phyloP scores from a whole-genome alignment of 1,140 invertebrate species.

The Pseudomyrmex dendroicus region DNA sequence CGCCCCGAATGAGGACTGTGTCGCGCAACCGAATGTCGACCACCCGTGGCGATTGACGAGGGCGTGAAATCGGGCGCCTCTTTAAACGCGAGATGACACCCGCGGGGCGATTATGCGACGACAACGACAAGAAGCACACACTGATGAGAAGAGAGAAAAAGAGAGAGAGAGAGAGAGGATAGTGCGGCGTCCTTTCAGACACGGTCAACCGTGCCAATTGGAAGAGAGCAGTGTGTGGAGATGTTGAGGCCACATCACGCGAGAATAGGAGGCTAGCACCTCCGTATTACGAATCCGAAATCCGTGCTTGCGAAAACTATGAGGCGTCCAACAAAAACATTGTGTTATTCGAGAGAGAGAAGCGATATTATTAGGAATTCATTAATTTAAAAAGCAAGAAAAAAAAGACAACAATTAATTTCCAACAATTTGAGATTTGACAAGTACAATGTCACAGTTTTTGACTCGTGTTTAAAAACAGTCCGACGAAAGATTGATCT shows the following conservation, averaged over 20 bases:
- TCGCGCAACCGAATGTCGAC: constrained; percentile 59
- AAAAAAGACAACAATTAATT: background rate
- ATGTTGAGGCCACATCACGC: constrained; percentile 5
- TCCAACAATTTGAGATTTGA: no score
- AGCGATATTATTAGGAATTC: constrained; percentile 32
- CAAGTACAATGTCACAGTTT: no score
- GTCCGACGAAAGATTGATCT: no score
- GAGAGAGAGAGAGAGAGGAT: no score
- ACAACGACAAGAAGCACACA: constrained; percentile 4
- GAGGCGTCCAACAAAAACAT: constrained; percentile 24
- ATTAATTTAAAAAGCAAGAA: constrained; percentile 9
- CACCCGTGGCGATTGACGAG: constrained; percentile 79
- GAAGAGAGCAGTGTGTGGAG: constrained; percentile 43
- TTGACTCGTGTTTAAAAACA: no score
- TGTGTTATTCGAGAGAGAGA: background rate
- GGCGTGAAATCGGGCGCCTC: constrained; percentile 82
- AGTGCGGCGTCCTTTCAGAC: constrained; percentile 62
- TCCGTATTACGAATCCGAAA: constrained; percentile 32
- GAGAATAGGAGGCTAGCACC: background rate
- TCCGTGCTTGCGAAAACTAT: background rate
- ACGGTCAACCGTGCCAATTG: constrained; percentile 63
- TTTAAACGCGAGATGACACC: constrained; percentile 76
- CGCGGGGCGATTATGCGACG: constrained; percentile 79
- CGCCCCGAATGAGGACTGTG: constrained; percentile 55
- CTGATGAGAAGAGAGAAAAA: constrained; percentile 28